Base-by-base conservation (phyloP, 2,888 invertebrate species). In the Chelonus formosanus region DNA sequence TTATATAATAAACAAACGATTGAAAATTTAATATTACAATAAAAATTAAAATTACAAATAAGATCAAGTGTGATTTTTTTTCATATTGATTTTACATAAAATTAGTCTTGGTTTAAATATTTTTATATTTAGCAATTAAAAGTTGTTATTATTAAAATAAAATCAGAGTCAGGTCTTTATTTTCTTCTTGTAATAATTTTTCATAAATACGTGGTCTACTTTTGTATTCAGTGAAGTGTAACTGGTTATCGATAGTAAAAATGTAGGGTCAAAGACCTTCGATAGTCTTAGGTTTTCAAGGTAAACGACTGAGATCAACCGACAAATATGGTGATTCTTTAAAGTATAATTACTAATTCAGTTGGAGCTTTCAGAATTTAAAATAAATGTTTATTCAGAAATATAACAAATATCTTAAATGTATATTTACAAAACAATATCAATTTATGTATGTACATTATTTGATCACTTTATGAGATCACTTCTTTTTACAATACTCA, bases 241-340 rank as follows among this genome's bases (percentile, higher is more conserved):
- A 56, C 63, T 63, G 53, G 55, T 59, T 47, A 63, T 59, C 43
- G 53, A 53, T 50, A 64, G 67, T 72, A 72, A 77, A 78, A 79
- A 81, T 76, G 75, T 67, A 74, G 76, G 80, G 79, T 83, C 78
- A 75, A 73, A 74, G 79, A 81, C 77, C 81, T 74, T 63, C 67
- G 71, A 71, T 68, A 67, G 63, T 69, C 67, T 57, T 60, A 68
- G 61, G 64, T 71, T 75, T 69, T 79, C 82, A 82, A 83, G 82
- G 82, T 73, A 67, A 82, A 67, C 80, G 69, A 71, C 76, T 75
- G 69, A 65, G 52, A 67, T 55, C 56, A 32, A 67, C 55, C 56
- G 52, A 63, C 50, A 65, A 64, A 53, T 54, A 57, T 47, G 8
- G 56, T 64, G 44, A 66, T 60, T 45, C 43, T 35, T 67, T 36